Base-by-base conservation (phyloP, 1,140 invertebrate species). In the Neotoxoptera formosana region DNA sequence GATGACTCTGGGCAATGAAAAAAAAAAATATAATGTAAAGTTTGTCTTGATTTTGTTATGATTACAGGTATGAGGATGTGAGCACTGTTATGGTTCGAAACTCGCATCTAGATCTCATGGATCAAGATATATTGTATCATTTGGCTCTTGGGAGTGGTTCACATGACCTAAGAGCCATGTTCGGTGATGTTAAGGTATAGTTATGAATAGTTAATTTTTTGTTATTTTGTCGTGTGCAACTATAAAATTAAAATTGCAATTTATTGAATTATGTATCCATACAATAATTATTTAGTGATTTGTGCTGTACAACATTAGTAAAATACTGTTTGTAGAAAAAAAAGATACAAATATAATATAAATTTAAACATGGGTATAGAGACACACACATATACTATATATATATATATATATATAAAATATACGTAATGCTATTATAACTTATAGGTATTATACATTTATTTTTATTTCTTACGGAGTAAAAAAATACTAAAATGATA, bases 41-140 rank as follows among this genome's bases (percentile, higher is more conserved):
- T 47, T 14, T 14, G 20, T 48, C 7, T 87, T 87, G 20, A 48
- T 87, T 87, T 47, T 1, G 41, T 86, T 86, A 30, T 86, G 9
- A 45, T 93, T 87, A 34, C 88, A 94, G 93, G n/a, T 91, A 92
- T 25, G 90, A 94, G 41, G 93, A 94, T 25, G 97, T 98, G 97
- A 98, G 98, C 84, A 97, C 97, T 0, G 97, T 98, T 9, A 96
- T 96, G 90, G 96, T 98, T 20, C 96, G 97, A 67, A 99, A 99
- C 95, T 97, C 98, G 0, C 97, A 98, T 95, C 97, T 99, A 94
- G 97, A 98, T 95, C 96, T 98, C 20, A 98, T 98, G 97, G 97
- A 98, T 95, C 98, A 98, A 95, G 99, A 99, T 95, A 98, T 99
- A 94, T 95, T 99, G 47, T 99, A 99, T 95, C 99, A 99, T 96